phyloP scores from a whole-genome alignment of 2,888 invertebrate genomes.

The Agrochola macilenta region DNA sequence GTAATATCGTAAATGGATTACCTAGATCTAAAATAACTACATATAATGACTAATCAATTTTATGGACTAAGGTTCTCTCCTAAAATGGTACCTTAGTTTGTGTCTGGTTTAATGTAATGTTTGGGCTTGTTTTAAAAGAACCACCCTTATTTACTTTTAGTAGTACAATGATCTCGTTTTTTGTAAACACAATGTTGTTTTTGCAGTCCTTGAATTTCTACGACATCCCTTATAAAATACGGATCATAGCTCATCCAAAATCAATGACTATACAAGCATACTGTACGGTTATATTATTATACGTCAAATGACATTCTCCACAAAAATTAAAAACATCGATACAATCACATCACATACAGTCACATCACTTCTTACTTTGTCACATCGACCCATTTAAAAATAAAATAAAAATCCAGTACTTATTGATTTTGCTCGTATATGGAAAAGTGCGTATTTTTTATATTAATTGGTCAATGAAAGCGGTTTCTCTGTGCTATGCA shows the following conservation, averaged over 20 bases:
- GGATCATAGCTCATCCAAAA: too few species aligned
- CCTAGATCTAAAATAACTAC: constrained; percentile 19
- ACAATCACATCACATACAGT: not conserved
- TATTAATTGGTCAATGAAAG: constrained; percentile 68
- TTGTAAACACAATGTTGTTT: too few species aligned
- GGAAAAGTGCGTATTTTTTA: constrained; percentile 53
- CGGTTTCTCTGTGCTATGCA: constrained; percentile 33
- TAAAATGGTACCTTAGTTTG: not conserved
- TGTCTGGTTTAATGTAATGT: too few species aligned
- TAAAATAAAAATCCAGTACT: constrained; percentile 31
- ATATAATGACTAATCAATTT: constrained; percentile 2
- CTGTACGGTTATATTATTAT: not conserved
- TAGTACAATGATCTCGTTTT: too few species aligned
- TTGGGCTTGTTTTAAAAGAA: not conserved
- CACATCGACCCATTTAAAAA: constrained; percentile 45
- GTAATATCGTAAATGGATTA: constrained; percentile 39
- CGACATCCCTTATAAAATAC: too few species aligned
- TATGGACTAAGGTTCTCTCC: not conserved
- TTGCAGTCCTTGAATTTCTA: too few species aligned
- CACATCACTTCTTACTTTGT: constrained; percentile 56
- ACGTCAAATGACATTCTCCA: not conserved
- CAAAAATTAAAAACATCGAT: constrained; percentile 6
- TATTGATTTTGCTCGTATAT: constrained; percentile 45
- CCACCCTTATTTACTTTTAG: too few species aligned
- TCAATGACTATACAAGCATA: not conserved